Evolutionary conservation across 2,113 vertebrate genomes (phyloP).

Genomic region (Meleagris gallopavo): DNA sequence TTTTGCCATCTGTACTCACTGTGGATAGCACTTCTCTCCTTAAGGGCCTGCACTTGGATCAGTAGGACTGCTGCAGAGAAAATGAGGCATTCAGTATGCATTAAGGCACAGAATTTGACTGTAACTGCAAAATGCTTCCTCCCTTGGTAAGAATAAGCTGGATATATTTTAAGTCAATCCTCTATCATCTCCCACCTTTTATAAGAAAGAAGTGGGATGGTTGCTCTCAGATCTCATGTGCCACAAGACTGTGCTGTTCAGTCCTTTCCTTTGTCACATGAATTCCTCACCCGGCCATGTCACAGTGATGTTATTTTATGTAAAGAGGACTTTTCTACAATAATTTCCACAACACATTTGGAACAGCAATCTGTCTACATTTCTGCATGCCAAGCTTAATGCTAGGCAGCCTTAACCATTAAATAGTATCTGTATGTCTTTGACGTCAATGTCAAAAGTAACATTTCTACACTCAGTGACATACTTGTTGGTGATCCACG

Average conservation of each 20-base stretch:
- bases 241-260: background rate
- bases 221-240: background rate
- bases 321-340: background rate
- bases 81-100: background rate
- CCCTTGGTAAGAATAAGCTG: background rate
- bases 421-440: background rate
- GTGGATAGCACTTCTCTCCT: background rate
- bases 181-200: background rate
- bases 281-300: background rate
- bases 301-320: background rate
- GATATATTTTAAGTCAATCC: background rate
- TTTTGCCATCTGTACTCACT: background rate
- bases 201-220: background rate
- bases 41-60: background rate
- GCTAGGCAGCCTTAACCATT: background rate
- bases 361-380: background rate
- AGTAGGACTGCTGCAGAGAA: background rate
- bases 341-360: background rate
- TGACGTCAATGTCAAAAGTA: background rate
- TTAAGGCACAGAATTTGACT: background rate
- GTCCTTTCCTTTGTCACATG: background rate
- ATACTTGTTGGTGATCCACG: background rate
- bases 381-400: background rate
- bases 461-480: background rate
- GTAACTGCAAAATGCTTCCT: background rate